phyloP scores from a whole-genome alignment of 2,113 vertebrate genomes.

The Meriones unguiculatus region DNA sequence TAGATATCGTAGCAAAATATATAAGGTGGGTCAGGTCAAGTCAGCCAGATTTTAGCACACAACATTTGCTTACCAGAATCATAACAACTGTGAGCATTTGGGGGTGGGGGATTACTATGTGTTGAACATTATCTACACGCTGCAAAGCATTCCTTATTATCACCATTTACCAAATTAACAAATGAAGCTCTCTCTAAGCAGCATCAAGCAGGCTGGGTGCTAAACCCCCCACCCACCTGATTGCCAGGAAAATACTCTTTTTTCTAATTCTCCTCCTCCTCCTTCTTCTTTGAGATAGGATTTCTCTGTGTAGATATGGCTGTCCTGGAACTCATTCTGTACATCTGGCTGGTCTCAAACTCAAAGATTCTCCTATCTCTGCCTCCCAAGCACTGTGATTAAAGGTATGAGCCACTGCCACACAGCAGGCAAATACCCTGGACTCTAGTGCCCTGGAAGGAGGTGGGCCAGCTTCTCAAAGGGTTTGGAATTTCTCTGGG shows the following conservation, averaged over 20 bases:
- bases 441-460: not conserved
- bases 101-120: too few relatives aligned
- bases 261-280: too few relatives aligned
- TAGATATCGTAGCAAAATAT: constrained; percentile 61
- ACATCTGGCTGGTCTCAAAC: not conserved
- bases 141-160: not conserved
- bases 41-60: not conserved
- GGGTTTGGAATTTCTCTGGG: not conserved
- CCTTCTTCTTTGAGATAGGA: too few relatives aligned
- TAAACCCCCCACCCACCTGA: not conserved
- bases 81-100: not conserved
- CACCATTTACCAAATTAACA: not conserved
- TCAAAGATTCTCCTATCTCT: not conserved
- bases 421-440: not conserved
- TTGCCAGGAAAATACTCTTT: not conserved
- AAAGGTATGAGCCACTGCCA: not conserved
- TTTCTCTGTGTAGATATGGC: not conserved
- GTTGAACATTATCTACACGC: not conserved
- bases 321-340: not conserved
- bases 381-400: not conserved
- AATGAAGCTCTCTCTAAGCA: constrained; percentile 2
- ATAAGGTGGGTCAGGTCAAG: not conserved
- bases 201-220: not conserved
- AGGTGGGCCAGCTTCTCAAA: not conserved
- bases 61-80: constrained; percentile 32